Evolutionary conservation across 2,888 invertebrate species (phyloP).

Genomic region (Megastigmus dorsalis): DNA sequence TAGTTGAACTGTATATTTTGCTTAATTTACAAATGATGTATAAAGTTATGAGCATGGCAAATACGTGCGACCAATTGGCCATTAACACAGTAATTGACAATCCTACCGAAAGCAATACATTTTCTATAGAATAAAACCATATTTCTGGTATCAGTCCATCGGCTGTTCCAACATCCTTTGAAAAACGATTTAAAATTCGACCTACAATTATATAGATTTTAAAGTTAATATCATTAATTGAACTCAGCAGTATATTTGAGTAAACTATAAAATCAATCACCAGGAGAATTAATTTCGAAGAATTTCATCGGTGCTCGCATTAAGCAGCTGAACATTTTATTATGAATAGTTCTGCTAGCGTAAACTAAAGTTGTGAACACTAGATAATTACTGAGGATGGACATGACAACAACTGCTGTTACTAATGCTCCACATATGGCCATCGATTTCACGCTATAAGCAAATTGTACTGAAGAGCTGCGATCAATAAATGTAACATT

Average conservation of each 20-base stretch:
- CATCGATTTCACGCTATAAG: too few relatives aligned
- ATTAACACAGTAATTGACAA: conserved; percentile 84
- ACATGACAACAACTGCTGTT: conserved; percentile 79
- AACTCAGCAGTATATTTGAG: neutral
- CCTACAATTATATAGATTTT: conserved; percentile 74
- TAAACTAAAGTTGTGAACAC: conserved; percentile 84
- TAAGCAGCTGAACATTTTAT: conserved; percentile 85
- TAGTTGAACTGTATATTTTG: conserved; percentile 84
- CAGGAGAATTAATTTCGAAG: conserved; percentile 79
- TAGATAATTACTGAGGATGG: conserved; percentile 80
- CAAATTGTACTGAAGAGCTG: neutral
- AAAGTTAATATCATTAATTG: too few relatives aligned
- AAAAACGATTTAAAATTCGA: conserved; percentile 88
- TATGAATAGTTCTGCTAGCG: conserved; percentile 77
- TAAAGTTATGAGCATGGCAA: conserved; percentile 80
- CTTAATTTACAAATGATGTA: conserved; percentile 80
- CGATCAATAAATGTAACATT: neutral
- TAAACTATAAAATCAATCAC: too few relatives aligned
- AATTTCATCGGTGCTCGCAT: conserved; percentile 86
- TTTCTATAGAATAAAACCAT: conserved; percentile 83
- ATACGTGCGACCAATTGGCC: conserved; percentile 82
- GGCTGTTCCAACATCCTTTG: conserved; percentile 88
- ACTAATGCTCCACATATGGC: too few relatives aligned
- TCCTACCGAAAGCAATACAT: conserved; percentile 82
- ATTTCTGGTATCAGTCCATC: conserved; percentile 83